A percentile compares a stretch with the other conserved stretches of the same genome.
Conservation (phyloP, 2,113 vertebrate genomes). For the Melanerpes formicivorus region DNA sequence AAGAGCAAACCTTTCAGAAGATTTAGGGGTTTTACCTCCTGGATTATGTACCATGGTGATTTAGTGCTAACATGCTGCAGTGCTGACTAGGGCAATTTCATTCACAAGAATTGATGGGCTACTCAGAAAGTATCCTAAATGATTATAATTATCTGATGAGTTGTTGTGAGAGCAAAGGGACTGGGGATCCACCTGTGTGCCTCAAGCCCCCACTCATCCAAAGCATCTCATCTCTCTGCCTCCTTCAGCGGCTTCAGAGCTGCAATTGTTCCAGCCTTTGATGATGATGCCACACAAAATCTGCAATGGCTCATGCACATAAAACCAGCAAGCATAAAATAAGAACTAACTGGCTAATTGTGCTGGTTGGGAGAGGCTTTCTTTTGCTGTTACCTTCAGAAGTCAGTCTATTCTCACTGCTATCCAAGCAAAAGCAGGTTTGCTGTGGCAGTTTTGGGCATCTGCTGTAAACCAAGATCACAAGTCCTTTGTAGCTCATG, state of each 20-base stretch:
- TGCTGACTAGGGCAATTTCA: background rate
- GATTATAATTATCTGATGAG: conserved; percentile 23
- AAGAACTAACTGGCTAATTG: background rate
- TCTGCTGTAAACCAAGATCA: background rate
- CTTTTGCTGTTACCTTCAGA: background rate
- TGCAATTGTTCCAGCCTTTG: background rate
- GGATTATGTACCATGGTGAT: background rate
- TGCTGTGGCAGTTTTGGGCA: background rate
- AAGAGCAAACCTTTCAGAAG: conserved; percentile 37
- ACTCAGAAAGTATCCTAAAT: background rate
- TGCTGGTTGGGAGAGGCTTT: background rate
- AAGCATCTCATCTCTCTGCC: background rate
- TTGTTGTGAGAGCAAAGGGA: background rate
- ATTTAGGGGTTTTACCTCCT: conserved; percentile 18
- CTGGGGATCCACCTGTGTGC: accelerated
- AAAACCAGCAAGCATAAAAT: background rate
- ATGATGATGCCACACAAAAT: background rate
- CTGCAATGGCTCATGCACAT: background rate
- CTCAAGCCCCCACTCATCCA: background rate
- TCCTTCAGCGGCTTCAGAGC: background rate
- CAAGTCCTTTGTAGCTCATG: background rate
- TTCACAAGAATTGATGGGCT: conserved; percentile 4
- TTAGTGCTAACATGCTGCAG: background rate
- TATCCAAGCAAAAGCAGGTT: background rate
- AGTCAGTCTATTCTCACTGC: background rate